Base-by-base conservation (phyloP, 1,140 invertebrate genomes). In the Popillia japonica region DNA sequence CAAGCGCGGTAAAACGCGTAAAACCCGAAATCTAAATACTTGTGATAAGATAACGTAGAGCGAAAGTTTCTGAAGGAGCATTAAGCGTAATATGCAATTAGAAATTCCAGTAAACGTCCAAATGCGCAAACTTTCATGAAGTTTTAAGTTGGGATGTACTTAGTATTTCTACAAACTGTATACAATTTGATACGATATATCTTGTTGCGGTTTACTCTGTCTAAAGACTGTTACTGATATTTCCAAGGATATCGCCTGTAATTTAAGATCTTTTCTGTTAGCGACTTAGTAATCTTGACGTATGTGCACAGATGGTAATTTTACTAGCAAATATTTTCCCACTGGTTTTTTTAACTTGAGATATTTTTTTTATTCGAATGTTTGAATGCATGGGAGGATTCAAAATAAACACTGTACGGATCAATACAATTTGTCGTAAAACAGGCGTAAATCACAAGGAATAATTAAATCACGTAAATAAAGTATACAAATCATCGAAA, bases 171-270 rank as follows among this genome's bases (percentile, higher is more conserved):
- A 55, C 17, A n/a, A 55, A 55, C 48, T 55, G 6, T 17, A 6
- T 55, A 55, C 14, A 11, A 34, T 1, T 55, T 55, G 10, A 55
- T 55, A 55, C 48, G 17, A 55, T n/a, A 17, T 55, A 14, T 3
- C 3, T 11, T 55, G 48, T n/a, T 55, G 48, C 14, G 48, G 48
- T 55, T 55, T 55, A 14, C 48, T n/a, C 48, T 55, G 14, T 55
- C 14, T 55, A 55, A 6, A 55, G 48, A 55, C 48, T 55, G 48
- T 55, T 55, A 55, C 48, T 55, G 48, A 55, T 55, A 55, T 55
- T 55, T 55, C 48, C 48, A 55, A 55, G 48, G 48, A 55, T 55
- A 55, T 55, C 11, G 48, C 17, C 48, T 55, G 48, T 55, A 55
- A 55, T 55, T 55, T 55, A 55, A 55, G 48, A 55, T 55, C 48